Percentiles rank a stretch among this genome's conserved stretches.
These are phyloP conservation scores for Crax fasciolata DNA, from an alignment of 2,797 vertebrate species.

Conservation along the genomic window DNA sequence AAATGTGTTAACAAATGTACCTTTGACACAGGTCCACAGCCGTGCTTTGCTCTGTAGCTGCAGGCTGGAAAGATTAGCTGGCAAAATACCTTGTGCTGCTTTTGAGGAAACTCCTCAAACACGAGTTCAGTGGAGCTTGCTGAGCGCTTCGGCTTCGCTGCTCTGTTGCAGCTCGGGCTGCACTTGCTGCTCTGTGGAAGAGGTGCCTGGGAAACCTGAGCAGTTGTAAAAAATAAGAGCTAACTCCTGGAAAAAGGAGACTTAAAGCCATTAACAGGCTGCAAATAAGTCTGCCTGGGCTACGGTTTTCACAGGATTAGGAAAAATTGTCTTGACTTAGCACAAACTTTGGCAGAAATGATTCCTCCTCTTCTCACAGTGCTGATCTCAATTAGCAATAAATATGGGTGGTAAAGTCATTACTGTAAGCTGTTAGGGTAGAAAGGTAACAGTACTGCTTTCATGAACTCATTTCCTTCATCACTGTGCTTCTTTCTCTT, in stretches of 20 bases:
- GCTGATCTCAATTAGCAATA: conserved; percentile 41
- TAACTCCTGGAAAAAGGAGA: background rate
- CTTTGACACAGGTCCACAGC: conserved; percentile 71
- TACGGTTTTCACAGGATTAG: background rate
- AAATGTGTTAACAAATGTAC: conserved; percentile 76
- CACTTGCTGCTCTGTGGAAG: fast-evolving
- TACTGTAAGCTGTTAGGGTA: conserved; percentile 12
- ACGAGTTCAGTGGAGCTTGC: background rate
- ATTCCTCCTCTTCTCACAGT: background rate
- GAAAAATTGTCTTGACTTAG: background rate
- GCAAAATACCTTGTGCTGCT: conserved; percentile 40
- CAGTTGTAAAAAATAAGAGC: background rate
- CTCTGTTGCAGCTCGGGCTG: background rate
- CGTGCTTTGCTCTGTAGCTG: conserved; percentile 33
- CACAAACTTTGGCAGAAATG: background rate
- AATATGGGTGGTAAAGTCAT: conserved; percentile 49
- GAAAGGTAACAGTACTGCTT: conserved; percentile 53
- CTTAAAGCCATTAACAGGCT: background rate
- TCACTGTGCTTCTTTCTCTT: background rate
- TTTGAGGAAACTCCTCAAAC: conserved; percentile 59
- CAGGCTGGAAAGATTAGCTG: conserved; percentile 56
- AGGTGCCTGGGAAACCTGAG: background rate
- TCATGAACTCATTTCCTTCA: conserved; percentile 27
- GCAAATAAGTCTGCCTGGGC: background rate
- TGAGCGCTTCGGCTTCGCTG: background rate